Conservation (phyloP, 2,113 vertebrate species). For the Oryzias celebensis region DNA sequence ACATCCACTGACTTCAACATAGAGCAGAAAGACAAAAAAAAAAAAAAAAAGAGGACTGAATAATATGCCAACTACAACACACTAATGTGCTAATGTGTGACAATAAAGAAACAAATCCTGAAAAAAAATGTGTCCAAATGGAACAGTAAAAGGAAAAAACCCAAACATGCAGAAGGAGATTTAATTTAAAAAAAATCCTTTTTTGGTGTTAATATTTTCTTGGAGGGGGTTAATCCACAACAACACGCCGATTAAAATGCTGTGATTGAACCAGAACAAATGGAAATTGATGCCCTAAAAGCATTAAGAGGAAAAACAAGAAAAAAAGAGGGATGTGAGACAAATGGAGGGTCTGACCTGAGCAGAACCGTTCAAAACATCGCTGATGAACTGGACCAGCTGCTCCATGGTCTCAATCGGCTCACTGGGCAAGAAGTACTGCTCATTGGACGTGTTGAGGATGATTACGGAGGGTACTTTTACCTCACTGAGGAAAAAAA, state of each 20-base stretch:
- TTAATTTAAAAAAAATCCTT: slow-evolving; percentile 34
- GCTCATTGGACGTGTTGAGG: slow-evolving; percentile 95
- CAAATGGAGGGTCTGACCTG: slow-evolving; percentile 76
- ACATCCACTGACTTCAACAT: slow-evolving; percentile 45
- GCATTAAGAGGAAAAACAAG: neutral
- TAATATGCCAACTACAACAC: slow-evolving; percentile 20
- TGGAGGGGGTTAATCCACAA: slow-evolving; percentile 41
- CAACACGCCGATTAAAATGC: slow-evolving; percentile 57
- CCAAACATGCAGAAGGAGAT: slow-evolving; percentile 62
- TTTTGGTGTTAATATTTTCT: slow-evolving; percentile 41
- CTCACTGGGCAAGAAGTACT: slow-evolving; percentile 90
- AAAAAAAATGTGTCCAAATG: too few species aligned
- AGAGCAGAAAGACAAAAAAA: neutral
- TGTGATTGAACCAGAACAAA: slow-evolving; percentile 53
- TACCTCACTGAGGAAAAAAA: slow-evolving; percentile 84
- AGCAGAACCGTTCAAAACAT: slow-evolving; percentile 89
- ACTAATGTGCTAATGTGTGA: slow-evolving; percentile 45
- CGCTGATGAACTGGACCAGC: slow-evolving; percentile 90
- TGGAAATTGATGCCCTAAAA: neutral
- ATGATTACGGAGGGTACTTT: slow-evolving; percentile 89
- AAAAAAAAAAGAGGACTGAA: neutral
- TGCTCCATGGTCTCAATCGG: slow-evolving; percentile 83
- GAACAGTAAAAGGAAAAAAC: slow-evolving; percentile 14
- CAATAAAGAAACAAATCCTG: slow-evolving; percentile 35
- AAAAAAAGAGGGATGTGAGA: neutral